Base-by-base conservation (phyloP, 1,140 invertebrate species). In the Pogonognathellus flavescens region DNA sequence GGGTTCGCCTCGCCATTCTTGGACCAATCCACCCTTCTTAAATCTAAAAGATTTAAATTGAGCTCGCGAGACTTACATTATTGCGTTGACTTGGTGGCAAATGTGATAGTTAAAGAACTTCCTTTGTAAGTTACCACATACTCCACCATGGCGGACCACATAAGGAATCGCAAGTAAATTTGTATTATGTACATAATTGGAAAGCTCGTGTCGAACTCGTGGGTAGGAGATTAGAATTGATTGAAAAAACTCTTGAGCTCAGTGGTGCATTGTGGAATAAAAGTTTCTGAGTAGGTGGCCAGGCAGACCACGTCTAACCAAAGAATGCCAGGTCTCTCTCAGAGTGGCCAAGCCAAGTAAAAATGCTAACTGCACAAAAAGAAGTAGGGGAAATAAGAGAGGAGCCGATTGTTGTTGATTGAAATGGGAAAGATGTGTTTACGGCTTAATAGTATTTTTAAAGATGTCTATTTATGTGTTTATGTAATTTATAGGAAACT, bases 401-500 rank as follows among this genome's bases (percentile, higher is more conserved):
- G 14, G 70, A 76, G 70, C 70, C 41, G 31, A 76, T 31, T 76
- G 70, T 31, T 76, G 70, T 76, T 76, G 70, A 49, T 76, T 76
- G 70, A 76, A 76, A 76, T 76, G 70, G 70, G 70, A 76, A 76
- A 76, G 70, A 76, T 76, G 70, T 76, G 70, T n/a, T 76, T 41
- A 25, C 13, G 22, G 20, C 18, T 66, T 66, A 66, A 25, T 31
- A 25, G 62, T 31, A 66, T 66, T 25, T 66, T 66, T 66, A 66
- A 66, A 66, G 62, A 66, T 66, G n/a, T 49, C 16, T 76, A 31
- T 76, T 49, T 49, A 20, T 70, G 70, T 76, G 41, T 76, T 25
- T 50, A 20, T 50, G 31, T 76, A 76, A 20, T 83, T 87, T 50
- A 50, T 82, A 88, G 13, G 95, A 95, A 2, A 93, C 94, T 25